These are phyloP conservation scores for Lissonota sp. DNA, from an alignment of 2,888 invertebrate genomes.

Conservation along the genomic window DNA sequence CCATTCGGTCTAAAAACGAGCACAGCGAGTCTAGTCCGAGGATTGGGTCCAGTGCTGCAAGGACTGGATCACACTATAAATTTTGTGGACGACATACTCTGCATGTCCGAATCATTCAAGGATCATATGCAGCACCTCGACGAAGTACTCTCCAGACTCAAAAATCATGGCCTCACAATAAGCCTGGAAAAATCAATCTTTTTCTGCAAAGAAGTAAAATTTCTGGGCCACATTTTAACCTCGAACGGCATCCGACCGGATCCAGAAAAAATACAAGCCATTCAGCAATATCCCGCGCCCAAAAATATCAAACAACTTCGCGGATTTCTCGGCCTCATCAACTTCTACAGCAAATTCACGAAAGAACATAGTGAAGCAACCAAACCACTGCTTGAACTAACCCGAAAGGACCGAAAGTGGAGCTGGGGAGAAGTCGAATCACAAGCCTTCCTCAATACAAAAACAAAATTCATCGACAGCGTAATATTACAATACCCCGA, in stretches of 20 bases:
- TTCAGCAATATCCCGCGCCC: neutral
- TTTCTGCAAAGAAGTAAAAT: neutral
- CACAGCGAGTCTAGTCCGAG: neutral
- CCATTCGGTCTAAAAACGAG: neutral
- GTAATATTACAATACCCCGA: neutral
- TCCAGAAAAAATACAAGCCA: neutral
- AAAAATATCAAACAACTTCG: slow-evolving; percentile 11
- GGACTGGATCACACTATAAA: neutral
- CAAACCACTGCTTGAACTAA: neutral
- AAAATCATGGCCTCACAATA: neutral
- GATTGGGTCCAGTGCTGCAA: neutral
- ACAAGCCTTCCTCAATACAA: neutral
- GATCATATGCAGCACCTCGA: neutral
- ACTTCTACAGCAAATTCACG: neutral
- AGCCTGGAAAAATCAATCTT: slow-evolving; percentile 1
- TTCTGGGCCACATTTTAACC: neutral
- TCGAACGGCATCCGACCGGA: neutral
- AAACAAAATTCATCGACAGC: neutral
- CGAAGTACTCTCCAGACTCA: neutral
- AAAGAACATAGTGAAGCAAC: slow-evolving; percentile 5
- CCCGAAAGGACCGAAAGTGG: neutral
- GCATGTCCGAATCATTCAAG: slow-evolving; percentile 5
- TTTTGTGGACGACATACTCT: slow-evolving; percentile 14
- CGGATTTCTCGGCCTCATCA: neutral
- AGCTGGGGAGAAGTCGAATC: neutral